Evolutionary conservation across 1,140 invertebrate genomes (phyloP), one percentile per base, ranked within the genome.

Genomic region (Phymastichus coffea): DNA sequence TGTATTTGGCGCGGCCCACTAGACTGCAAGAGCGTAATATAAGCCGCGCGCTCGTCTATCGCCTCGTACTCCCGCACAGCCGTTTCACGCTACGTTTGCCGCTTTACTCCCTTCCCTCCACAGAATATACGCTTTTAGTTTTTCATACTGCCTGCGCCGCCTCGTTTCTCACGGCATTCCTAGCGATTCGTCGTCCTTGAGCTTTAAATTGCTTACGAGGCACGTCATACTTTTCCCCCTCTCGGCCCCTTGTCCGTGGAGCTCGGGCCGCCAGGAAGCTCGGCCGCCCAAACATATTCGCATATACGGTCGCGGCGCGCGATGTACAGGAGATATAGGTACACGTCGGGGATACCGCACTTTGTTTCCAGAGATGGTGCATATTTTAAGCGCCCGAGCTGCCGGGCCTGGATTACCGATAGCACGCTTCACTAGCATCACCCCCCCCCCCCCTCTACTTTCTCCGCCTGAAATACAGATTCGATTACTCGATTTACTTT

Each of bases 41-140:
- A n/a, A n/a, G n/a, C n/a, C n/a, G n/a, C n/a, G n/a, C n/a, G n/a
- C n/a, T n/a, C n/a, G n/a, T n/a, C n/a, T n/a, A n/a, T n/a, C n/a
- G n/a, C n/a, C n/a, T n/a, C n/a, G n/a, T n/a, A n/a, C n/a, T n/a
- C n/a, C n/a, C n/a, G n/a, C n/a, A 47, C 58, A 59, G 55, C 66
- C 67, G 67, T 76, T 76, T 73, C 66, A 69, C 67, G 68, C 67
- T 71, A 75, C 71, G 69, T 72, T 75, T 73, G 70, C 66, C 69
- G 66, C 71, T 76, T 77, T 73, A 73, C 74, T 76, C 72, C 71
- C 70, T 74, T 73, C 67, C 49, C 66, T 47, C 64, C 44, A 65
- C n/a, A 68, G 66, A 65, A 69, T 63, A 69, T 72, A 75, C 70
- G 68, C 70, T 71, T 71, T 69, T 68, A 71, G 66, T 71, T 70